Percentiles rank a stretch among this genome's conserved stretches.
These are phyloP conservation scores for Dinocampus coccinellae DNA, from an alignment of 2,888 invertebrate species.

Conservation along the genomic window DNA sequence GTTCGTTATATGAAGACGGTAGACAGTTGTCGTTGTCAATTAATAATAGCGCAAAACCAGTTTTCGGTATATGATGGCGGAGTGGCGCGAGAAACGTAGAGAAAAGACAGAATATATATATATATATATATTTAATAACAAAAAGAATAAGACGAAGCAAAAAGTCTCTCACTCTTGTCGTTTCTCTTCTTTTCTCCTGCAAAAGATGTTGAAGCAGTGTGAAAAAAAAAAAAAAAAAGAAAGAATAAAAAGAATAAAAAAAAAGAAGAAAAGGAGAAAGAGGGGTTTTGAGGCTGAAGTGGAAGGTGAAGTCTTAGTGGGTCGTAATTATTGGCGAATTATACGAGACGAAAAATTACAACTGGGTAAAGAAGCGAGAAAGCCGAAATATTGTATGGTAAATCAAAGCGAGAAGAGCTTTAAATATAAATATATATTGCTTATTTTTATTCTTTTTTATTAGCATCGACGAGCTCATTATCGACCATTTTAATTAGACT, in stretches of 20 bases:
- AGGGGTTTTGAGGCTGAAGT: background rate
- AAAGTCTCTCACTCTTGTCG: background rate
- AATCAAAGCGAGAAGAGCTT: background rate
- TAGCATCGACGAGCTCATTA: constrained; percentile 28
- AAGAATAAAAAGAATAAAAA: no score
- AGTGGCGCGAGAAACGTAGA: background rate
- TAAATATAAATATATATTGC: constrained; percentile 1
- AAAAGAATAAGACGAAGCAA: background rate
- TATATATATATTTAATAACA: background rate
- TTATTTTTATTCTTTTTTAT: constrained; percentile 20
- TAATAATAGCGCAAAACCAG: constrained; percentile 36
- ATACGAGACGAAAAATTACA: constrained; percentile 11
- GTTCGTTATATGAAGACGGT: constrained; percentile 36
- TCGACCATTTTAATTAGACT: constrained; percentile 38
- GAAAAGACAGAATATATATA: background rate
- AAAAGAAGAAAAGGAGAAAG: no score
- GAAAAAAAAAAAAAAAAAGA: no score
- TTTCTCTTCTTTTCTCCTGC: background rate
- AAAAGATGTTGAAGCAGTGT: background rate
- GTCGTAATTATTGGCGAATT: constrained; percentile 28
- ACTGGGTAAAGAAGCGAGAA: constrained; percentile 1
- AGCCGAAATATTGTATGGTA: background rate
- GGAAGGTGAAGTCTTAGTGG: constrained; percentile 11
- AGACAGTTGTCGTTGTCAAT: constrained; percentile 38
- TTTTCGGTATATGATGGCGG: constrained; percentile 18